Evolutionary conservation across 2,888 invertebrate genomes (phyloP).

Genomic region (Epistrophella euchroma): DNA sequence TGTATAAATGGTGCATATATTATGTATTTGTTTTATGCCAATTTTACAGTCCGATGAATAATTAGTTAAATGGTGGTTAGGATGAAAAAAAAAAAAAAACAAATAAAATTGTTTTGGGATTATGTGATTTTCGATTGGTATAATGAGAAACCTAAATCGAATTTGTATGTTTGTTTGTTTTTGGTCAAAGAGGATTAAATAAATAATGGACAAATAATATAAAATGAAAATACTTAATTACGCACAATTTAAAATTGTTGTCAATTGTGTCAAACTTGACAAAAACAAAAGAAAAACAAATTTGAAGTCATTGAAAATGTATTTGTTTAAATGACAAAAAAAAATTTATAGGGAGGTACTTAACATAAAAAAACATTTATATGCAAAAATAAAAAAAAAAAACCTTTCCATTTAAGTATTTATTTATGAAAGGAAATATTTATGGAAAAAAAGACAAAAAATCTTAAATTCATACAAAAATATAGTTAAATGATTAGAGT

Average conservation of each 20-base stretch:
- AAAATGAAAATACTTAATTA: not conserved
- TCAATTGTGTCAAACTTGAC: slow-evolving; percentile 3
- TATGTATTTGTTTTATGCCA: slow-evolving; percentile 36
- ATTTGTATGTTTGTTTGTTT: slow-evolving; percentile 4
- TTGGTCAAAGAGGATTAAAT: slow-evolving; percentile 3
- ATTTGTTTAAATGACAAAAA: too few relatives aligned
- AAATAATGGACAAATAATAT: not conserved
- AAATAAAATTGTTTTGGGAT: not conserved
- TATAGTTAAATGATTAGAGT: too few relatives aligned
- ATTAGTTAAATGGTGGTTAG: slow-evolving; percentile 39
- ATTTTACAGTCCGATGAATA: slow-evolving; percentile 45
- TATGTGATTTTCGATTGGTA: slow-evolving; percentile 28
- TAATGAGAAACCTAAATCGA: not conserved
- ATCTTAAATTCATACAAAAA: too few relatives aligned
- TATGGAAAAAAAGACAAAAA: too few relatives aligned
- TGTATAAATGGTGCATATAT: slow-evolving; percentile 48
- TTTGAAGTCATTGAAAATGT: too few relatives aligned
- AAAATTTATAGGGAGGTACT: too few relatives aligned
- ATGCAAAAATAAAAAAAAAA: too few relatives aligned
- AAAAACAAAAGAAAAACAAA: too few relatives aligned
- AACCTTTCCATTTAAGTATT: too few relatives aligned
- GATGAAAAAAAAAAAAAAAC: slow-evolving; percentile 15
- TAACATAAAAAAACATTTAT: too few relatives aligned
- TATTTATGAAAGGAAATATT: too few relatives aligned
- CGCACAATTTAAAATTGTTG: not conserved